phyloP scores from a whole-genome alignment of 2,797 vertebrate species.

The Sylvia borin region DNA sequence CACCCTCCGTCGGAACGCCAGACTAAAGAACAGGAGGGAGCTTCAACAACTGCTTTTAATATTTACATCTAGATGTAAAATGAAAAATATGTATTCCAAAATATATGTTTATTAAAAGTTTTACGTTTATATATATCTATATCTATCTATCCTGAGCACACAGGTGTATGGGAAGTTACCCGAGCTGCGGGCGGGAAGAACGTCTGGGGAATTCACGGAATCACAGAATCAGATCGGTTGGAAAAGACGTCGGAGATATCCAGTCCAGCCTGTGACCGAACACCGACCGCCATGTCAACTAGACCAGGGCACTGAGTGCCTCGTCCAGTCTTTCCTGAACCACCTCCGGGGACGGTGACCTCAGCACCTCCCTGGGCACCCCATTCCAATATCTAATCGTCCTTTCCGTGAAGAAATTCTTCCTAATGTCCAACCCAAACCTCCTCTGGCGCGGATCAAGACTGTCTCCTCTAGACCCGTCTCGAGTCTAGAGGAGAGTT shows the following conservation, averaged over 20 bases:
- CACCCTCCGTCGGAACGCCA: no score
- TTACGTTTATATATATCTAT: no score
- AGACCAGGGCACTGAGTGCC: neutral
- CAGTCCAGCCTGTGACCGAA: neutral
- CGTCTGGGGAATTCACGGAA: neutral
- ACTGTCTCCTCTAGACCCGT: neutral
- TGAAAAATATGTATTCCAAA: neutral
- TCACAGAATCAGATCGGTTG: neutral
- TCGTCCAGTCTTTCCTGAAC: neutral
- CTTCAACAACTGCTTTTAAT: neutral
- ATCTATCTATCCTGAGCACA: fast-evolving
- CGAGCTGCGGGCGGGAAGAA: neutral
- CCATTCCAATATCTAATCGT: neutral
- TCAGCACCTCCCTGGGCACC: neutral
- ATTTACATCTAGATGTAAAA: neutral
- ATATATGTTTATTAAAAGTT: neutral
- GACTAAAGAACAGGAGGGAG: neutral
- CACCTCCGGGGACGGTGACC: neutral
- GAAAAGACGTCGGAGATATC: neutral
- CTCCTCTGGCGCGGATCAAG: neutral
- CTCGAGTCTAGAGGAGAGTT: neutral
- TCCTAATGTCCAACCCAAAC: neutral
- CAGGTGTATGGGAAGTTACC: neutral
- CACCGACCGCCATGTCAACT: neutral
- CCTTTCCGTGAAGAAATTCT: neutral